phyloP scores from a whole-genome alignment of 2,797 vertebrate genomes.

The Myotis findleyi region DNA sequence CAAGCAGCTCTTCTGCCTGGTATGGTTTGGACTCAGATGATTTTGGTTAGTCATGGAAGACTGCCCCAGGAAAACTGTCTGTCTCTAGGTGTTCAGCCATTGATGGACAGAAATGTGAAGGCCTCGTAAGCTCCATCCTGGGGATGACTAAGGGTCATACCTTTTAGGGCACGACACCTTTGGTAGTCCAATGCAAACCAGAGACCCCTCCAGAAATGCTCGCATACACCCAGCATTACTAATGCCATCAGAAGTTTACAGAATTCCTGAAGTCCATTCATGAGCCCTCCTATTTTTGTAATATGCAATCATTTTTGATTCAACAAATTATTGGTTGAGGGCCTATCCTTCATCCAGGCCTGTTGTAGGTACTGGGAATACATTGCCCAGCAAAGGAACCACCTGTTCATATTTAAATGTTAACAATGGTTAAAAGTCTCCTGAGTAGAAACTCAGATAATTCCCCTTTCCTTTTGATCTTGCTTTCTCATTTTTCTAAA shows the following conservation, averaged over 20 bases:
- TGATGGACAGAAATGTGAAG: background rate
- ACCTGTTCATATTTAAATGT: conserved; percentile 26
- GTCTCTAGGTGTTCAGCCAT: background rate
- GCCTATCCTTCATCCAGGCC: background rate
- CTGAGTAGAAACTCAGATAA: conserved; percentile 1
- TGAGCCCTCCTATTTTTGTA: background rate
- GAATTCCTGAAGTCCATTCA: background rate
- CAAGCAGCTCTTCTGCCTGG: conserved; percentile 7
- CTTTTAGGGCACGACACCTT: background rate
- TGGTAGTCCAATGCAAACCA: background rate
- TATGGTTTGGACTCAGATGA: background rate
- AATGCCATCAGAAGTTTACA: background rate
- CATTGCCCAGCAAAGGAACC: background rate
- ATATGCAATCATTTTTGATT: background rate
- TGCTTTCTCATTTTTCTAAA: conserved; percentile 61
- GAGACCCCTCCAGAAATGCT: background rate
- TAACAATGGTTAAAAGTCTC: conserved; percentile 38
- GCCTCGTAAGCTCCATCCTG: background rate
- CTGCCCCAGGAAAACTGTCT: background rate
- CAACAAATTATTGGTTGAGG: background rate
- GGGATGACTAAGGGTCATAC: background rate
- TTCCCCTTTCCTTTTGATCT: conserved; percentile 22
- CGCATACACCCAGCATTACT: background rate
- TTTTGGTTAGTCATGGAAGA: conserved; percentile 30
- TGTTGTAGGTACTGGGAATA: background rate